Conservation (phyloP, 2,888 invertebrate genomes). For the Pinctada fucata region DNA sequence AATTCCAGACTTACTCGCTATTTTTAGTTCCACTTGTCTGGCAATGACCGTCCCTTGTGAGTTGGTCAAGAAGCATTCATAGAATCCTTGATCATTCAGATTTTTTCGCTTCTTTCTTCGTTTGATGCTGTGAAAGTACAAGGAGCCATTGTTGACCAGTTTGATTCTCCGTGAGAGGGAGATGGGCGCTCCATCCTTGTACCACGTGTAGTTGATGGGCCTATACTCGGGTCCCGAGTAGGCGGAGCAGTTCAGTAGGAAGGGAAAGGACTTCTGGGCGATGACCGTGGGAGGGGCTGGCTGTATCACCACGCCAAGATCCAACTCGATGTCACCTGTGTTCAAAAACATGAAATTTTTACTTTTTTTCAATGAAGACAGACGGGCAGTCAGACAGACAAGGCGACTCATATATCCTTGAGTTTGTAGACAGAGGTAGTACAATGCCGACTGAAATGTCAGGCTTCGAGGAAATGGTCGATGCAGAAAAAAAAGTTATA, state of each 20-base stretch:
- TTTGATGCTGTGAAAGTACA: slow-evolving; percentile 26
- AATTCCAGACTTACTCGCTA: slow-evolving; percentile 52
- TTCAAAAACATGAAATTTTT: not conserved
- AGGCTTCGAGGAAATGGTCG: too few species aligned
- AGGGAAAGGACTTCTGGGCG: slow-evolving; percentile 3
- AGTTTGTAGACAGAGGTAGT: too few species aligned
- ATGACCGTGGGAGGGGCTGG: not conserved
- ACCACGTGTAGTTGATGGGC: slow-evolving; percentile 13
- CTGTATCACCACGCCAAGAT: slow-evolving; percentile 9
- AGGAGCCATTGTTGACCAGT: slow-evolving; percentile 19
- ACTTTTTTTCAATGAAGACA: not conserved
- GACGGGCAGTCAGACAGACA: not conserved
- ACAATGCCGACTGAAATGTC: too few species aligned
- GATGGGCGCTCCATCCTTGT: slow-evolving; percentile 6
- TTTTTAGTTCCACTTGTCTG: slow-evolving; percentile 48
- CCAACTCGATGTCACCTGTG: slow-evolving; percentile 10
- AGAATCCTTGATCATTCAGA: slow-evolving; percentile 55
- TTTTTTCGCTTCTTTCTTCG: slow-evolving; percentile 27
- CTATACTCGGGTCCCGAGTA: slow-evolving; percentile 7
- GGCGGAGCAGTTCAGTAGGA: slow-evolving; percentile 26
- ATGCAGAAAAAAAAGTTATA: too few species aligned
- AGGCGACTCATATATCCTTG: too few species aligned
- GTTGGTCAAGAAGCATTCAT: slow-evolving; percentile 55
- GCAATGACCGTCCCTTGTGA: slow-evolving; percentile 54
- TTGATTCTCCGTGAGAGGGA: not conserved